Base-by-base conservation (phyloP, 1,140 invertebrate genomes). In the Catajapyx aquilonaris region DNA sequence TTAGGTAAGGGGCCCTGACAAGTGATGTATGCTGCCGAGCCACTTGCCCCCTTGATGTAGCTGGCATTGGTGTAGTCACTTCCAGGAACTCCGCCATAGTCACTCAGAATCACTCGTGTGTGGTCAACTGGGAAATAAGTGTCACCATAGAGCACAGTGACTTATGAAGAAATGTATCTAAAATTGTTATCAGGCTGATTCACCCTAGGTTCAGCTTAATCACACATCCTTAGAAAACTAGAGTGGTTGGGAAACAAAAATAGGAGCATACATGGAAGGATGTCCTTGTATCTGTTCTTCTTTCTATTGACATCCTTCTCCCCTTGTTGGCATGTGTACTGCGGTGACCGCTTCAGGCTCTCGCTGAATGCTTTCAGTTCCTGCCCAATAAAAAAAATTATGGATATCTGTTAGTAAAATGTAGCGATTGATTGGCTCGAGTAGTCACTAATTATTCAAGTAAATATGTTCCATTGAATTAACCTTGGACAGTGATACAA, bases 21-120 rank as follows among this genome's bases (percentile, higher is more conserved):
- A 30, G 62, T 62, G 38, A 64, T 64, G 39, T 64, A 64, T 3
- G 60, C 60, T 13, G 48, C 45, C 7, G 56, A 59, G 5, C 60
- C 60, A 43, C 56, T 59, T 20, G 59, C 60, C 3, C 64, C 68
- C 44, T 62, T 60, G 35, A 76, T 71, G 39, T 60, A 61, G 48
- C 73, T 77, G 5, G 72, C 74, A 61, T 77, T 78, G 46, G 78
- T 73, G 51, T 76, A 77, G 55, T 76, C 71, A 42, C 65, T 57
- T 40, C 65, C 61, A 42, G 62, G 59, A 33, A 64, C 58, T 23
- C 64, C 62, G 20, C 59, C 61, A 52, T 66, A 66, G 47, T 69
- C 63, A 37, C 53, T 53, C n/a, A 75, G 44, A 5, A 63, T 54
- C 7, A 76, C 69, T 41, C 71, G 50, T 7, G 60, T 69, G 40